phyloP scores from a whole-genome alignment of 2,113 vertebrate species.

The Potamarius usumacintae region DNA sequence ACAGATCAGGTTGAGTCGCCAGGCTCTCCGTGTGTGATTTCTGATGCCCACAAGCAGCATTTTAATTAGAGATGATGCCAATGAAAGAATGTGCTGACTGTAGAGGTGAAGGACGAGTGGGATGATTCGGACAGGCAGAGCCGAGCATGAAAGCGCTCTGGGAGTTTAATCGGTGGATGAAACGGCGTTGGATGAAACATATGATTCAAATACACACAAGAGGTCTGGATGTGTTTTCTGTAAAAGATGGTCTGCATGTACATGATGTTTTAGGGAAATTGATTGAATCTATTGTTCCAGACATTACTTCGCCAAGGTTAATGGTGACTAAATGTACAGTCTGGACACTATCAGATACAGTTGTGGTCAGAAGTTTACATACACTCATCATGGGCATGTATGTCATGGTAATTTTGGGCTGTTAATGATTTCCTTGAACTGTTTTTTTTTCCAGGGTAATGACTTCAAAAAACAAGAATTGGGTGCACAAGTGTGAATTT shows the following conservation, averaged over 20 bases:
- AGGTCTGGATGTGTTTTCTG: constrained; percentile 16
- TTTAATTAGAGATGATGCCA: constrained; percentile 20
- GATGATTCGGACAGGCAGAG: constrained; percentile 22
- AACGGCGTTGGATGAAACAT: constrained; percentile 18
- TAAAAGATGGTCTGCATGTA: background rate
- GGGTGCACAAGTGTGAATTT: too few species aligned
- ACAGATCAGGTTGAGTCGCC: background rate
- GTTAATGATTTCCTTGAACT: too few species aligned
- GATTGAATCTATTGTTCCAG: background rate
- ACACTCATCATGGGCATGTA: too few species aligned
- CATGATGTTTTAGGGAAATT: background rate
- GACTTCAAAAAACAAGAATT: too few species aligned
- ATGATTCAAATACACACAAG: background rate
- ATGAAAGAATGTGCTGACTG: constrained; percentile 14
- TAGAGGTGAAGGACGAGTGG: constrained; percentile 13
- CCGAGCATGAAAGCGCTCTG: constrained; percentile 27
- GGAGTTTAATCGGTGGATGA: constrained; percentile 35
- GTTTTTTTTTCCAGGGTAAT: too few species aligned
- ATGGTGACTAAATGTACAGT: background rate
- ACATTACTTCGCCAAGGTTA: background rate
- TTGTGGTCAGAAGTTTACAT: too few species aligned
- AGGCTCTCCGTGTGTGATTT: background rate
- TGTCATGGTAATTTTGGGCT: too few species aligned
- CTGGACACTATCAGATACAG: background rate
- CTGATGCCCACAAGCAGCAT: constrained; percentile 1